Evolutionary conservation across 2,888 invertebrate genomes (phyloP), one percentile per base, ranked within the genome.

Genomic region (Aporophyla lueneburgensis): DNA sequence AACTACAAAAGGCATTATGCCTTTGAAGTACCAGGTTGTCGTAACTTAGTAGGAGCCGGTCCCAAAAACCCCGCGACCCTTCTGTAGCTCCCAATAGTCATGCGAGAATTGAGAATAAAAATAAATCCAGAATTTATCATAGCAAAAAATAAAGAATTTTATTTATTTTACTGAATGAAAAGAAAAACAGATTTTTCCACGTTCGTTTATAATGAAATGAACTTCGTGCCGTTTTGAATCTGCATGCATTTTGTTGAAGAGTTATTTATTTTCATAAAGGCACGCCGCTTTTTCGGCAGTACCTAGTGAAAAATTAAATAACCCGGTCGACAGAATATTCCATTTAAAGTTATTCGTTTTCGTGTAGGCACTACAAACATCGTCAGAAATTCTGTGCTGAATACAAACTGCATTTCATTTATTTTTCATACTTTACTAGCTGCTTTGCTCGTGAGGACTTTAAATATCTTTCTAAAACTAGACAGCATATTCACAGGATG

Each of bases 231-330:
- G 46, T 14, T 49, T 77, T 78, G 27, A 27, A 21, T 69, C 69
- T 27, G 6, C n/a, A 49, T 49, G n/a, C 16, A 27, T 61, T 54
- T 40, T 49, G 9, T 40, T 61, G n/a, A 68, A 27, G 19, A n/a
- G 40, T 54, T 54, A 4, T 59, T 59, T 53, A 43, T n/a, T 76
- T 63, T 49, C 43, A 4, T 43, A 65, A 5, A 19, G 51, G 2
- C 9, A 5, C 27, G 9, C 12, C 6, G 9, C 21, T 14, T 19
- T 12, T 21, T 6, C 5, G 21, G 21, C 33, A 33, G n/a, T 21
- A 24, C 6, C 6, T 56, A 56, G n/a, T 59, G 43, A 43, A 74
- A 61, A 61, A 74, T 46, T 53, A 4, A 74, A 46, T 40, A 62
- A 24, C 2, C n/a, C 40, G 24, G 33, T 33, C 5, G 16, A 12